phyloP scores from a whole-genome alignment of 2,888 invertebrate genomes.

The Dioctria rufipes region DNA sequence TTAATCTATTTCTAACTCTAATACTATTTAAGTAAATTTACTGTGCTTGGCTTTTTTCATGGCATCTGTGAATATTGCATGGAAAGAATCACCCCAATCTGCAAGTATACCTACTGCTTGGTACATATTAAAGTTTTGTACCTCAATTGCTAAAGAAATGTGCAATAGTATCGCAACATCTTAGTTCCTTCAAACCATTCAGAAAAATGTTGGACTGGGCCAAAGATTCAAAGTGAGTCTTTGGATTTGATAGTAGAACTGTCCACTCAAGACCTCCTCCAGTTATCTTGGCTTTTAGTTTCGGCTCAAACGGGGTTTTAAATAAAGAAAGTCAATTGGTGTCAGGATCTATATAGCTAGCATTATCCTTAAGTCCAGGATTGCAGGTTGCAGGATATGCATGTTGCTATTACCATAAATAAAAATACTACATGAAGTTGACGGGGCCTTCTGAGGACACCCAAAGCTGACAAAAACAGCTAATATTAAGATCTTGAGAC shows the following conservation, averaged over 20 bases:
- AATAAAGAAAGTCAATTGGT: no score
- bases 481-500: no score
- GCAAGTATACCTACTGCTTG: constrained; percentile 80
- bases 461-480: no score
- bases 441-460: no score
- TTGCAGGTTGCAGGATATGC: no score
- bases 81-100: constrained; percentile 82
- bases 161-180: constrained; percentile 74
- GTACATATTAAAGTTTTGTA: constrained; percentile 77
- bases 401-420: no score
- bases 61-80: constrained; percentile 82
- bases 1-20: constrained; percentile 78
- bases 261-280: constrained; percentile 43
- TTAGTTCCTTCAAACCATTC: no score
- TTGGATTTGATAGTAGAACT: constrained; percentile 12
- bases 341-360: no score
- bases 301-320: no score
- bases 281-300: constrained; percentile 20
- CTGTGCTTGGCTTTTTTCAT: constrained; percentile 78
- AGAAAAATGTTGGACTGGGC: no score
- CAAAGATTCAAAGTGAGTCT: constrained; percentile 53
- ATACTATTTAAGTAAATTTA: constrained; percentile 78
- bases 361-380: no score
- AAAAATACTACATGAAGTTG: no score
- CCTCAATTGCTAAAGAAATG: constrained; percentile 78